Conservation (phyloP, 2,797 vertebrate genomes). For the Mionectes olivaceus region DNA sequence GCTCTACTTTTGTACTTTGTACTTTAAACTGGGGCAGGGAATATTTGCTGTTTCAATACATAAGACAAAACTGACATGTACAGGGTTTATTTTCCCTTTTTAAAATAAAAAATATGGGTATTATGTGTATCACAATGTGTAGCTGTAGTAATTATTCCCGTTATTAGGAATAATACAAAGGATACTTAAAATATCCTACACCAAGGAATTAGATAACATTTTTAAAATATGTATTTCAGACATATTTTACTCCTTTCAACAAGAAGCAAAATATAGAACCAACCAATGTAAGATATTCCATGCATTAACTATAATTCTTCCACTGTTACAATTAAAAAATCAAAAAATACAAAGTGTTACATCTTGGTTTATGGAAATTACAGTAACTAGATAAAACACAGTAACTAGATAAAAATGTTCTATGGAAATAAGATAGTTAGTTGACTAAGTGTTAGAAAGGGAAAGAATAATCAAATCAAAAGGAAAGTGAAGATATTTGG, state of each 20-base stretch:
- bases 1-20: slow-evolving; percentile 57
- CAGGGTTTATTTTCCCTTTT: rapidly evolving
- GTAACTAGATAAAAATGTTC: background rate
- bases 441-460: background rate
- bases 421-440: background rate
- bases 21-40: slow-evolving; percentile 54
- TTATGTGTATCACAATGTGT: background rate
- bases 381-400: background rate
- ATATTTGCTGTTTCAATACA: slow-evolving; percentile 12
- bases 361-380: background rate
- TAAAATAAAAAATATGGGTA: background rate
- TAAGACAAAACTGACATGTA: background rate
- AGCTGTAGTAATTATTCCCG: background rate
- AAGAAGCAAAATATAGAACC: background rate
- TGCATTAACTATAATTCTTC: background rate
- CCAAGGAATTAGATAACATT: background rate
- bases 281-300: background rate
- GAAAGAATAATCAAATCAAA: background rate
- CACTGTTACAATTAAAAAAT: background rate
- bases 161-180: background rate
- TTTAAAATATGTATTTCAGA: background rate
- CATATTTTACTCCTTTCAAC: background rate
- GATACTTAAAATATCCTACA: background rate
- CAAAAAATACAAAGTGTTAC: background rate
- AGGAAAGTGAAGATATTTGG: background rate